phyloP scores from a whole-genome alignment of 2,888 invertebrate species.

The Schrankia costaestrigalis region DNA sequence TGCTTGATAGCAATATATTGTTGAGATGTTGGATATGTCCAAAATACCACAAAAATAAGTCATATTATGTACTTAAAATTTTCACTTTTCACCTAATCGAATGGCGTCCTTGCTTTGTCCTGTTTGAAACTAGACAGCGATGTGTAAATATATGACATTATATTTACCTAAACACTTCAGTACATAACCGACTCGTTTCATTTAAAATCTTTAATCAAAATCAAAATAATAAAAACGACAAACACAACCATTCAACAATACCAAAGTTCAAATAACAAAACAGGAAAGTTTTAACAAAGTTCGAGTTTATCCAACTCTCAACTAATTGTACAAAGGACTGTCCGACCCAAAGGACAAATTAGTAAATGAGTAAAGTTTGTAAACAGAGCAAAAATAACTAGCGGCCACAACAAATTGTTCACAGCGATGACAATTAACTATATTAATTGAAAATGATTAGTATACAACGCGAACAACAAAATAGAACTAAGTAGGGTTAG shows the following conservation, averaged over 20 bases:
- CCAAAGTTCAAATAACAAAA: constrained; percentile 2
- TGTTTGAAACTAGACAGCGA: no score
- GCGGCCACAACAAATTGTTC: constrained; percentile 12
- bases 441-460: constrained; percentile 46
- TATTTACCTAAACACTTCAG: no score
- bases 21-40: no score
- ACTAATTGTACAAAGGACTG: constrained; percentile 11
- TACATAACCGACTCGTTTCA: no score
- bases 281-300: constrained; percentile 3
- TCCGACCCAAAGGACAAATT: constrained; percentile 12
- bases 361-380: constrained; percentile 9
- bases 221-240: background rate
- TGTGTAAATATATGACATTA: no score
- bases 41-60: no score
- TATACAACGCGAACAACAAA: constrained; percentile 29
- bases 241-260: background rate
- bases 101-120: no score
- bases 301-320: constrained; percentile 1
- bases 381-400: constrained; percentile 11
- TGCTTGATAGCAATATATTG: no score
- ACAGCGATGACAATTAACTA: constrained; percentile 20
- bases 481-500: constrained; percentile 4
- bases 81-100: no score
- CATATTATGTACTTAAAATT: no score
- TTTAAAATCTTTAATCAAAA: no score